Percentiles rank a stretch among this genome's conserved stretches.
phyloP scores from a whole-genome alignment of 1,140 invertebrate genomes.

The Globodera ellingtonae region DNA sequence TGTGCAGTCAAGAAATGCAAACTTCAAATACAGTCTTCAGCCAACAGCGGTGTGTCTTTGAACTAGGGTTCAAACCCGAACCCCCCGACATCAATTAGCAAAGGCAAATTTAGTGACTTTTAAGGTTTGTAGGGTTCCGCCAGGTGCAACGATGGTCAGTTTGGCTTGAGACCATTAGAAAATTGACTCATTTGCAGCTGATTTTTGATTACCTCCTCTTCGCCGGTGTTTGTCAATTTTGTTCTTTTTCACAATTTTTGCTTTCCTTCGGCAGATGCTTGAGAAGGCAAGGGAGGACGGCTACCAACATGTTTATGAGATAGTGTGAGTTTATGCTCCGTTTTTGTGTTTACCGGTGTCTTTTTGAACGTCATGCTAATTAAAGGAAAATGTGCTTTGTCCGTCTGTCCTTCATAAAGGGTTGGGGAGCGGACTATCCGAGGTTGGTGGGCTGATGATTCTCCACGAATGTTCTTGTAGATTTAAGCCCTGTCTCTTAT shows the following conservation, averaged over 20 bases:
- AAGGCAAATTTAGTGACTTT: too few relatives aligned
- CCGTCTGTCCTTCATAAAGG: constrained; percentile 91
- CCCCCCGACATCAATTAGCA: too few relatives aligned
- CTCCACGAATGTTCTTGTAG: too few relatives aligned
- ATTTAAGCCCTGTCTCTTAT: too few relatives aligned
- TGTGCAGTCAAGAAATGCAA: constrained; percentile 51
- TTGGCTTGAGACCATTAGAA: background rate
- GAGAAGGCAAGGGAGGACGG: constrained; percentile 94
- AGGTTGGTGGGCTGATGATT: constrained; percentile 72
- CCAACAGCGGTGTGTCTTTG: constrained; percentile 48
- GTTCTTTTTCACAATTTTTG: constrained; percentile 3
- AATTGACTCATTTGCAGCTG: constrained; percentile 30
- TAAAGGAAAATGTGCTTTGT: constrained; percentile 95
- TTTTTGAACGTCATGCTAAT: background rate
- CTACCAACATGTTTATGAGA: constrained; percentile 95
- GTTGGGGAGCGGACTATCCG: constrained; percentile 94
- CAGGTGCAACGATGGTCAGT: constrained; percentile 93
- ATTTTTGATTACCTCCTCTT: constrained; percentile 99
- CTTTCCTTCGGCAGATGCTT: constrained; percentile 72
- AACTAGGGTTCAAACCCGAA: constrained; percentile 27
- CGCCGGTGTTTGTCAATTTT: constrained; percentile 66
- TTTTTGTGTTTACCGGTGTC: too few relatives aligned
- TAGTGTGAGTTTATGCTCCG: constrained; percentile 65
- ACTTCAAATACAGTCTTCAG: constrained; percentile 53
- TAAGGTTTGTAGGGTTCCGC: constrained; percentile 17